Evolutionary conservation across 92 coral and sea anemone species (phyloP).

Genomic region (Palythoa grandiflora): DNA sequence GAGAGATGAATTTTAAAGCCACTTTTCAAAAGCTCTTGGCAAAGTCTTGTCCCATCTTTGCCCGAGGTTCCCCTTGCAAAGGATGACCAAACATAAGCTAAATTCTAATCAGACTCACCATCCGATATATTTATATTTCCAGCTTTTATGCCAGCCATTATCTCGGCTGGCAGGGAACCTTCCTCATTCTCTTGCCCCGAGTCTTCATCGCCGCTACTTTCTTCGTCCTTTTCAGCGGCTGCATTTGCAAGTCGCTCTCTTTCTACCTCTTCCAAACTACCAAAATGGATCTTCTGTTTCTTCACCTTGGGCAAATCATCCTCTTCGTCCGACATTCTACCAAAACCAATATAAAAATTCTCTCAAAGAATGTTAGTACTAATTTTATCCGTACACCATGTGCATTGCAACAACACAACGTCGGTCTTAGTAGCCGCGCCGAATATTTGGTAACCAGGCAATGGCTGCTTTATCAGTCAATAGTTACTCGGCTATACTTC

Average conservation of each 20-base stretch:
- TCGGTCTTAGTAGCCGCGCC: conserved; percentile 22
- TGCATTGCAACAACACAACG: conserved; percentile 33
- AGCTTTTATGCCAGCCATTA: conserved; percentile 87
- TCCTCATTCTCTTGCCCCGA: conserved; percentile 64
- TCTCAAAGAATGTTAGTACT: neutral
- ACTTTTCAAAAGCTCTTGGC: too few relatives aligned
- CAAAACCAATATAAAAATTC: neutral
- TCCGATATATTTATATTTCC: conserved; percentile 95
- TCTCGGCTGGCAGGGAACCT: conserved; percentile 71
- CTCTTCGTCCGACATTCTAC: conserved; percentile 95
- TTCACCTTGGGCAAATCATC: conserved; percentile 81
- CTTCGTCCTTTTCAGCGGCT: conserved; percentile 46
- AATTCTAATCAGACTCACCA: conserved; percentile 59
- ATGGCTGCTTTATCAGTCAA: neutral
- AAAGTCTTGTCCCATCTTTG: too few relatives aligned
- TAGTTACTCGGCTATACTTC: conserved; percentile 2
- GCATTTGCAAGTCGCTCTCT: conserved; percentile 82
- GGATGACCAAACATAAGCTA: neutral
- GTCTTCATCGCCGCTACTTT: conserved; percentile 48
- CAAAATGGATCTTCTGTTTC: conserved; percentile 88
- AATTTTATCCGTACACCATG: neutral
- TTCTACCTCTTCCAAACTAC: conserved; percentile 93
- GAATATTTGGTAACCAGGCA: conserved; percentile 22
- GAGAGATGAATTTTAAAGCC: too few relatives aligned
- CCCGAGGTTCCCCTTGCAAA: too few relatives aligned